Evolutionary conservation across 1,140 invertebrate species (phyloP).

Genomic region (Pogonomyrmex barbatus): DNA sequence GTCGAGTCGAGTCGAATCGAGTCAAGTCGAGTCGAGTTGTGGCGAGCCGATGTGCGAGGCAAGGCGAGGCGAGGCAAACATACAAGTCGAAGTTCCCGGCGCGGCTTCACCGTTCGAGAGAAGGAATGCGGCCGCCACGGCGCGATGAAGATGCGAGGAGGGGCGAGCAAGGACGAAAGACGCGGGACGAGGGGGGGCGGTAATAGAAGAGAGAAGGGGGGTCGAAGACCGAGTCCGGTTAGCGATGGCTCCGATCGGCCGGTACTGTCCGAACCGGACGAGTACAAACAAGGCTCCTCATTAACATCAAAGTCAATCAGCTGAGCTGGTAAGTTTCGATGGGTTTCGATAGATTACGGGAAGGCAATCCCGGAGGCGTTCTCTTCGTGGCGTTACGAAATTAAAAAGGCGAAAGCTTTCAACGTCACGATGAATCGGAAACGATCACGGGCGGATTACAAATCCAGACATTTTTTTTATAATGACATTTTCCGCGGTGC

Average conservation of each 20-base stretch:
- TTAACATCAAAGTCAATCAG: constrained; percentile 29
- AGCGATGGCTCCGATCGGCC: constrained; percentile 62
- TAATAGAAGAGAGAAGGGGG: constrained; percentile 67
- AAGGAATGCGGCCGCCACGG: constrained; percentile 83
- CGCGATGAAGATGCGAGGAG: constrained; percentile 32
- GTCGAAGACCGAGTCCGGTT: constrained; percentile 71
- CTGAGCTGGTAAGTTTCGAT: background rate
- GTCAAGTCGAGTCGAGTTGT: constrained; percentile 6
- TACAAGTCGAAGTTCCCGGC: constrained; percentile 58
- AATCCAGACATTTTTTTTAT: background rate
- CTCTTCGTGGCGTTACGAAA: background rate
- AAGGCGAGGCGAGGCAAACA: constrained; percentile 56
- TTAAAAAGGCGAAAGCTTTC: background rate
- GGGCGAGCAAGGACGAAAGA: constrained; percentile 53
- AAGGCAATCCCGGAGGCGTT: background rate
- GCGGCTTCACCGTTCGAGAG: constrained; percentile 77
- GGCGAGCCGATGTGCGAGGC: constrained; percentile 47
- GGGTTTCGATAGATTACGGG: background rate
- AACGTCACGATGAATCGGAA: background rate
- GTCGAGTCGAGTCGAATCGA: background rate
- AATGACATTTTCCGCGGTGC: background rate
- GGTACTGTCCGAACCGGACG: background rate
- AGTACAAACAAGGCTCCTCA: constrained; percentile 14
- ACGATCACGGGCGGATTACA: background rate
- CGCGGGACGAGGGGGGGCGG: constrained; percentile 39